A percentile compares a stretch with the other conserved stretches of the same genome.
Evolutionary conservation across 2,888 invertebrate species (phyloP).

Genomic region (Tolmerus cingulatus): DNA sequence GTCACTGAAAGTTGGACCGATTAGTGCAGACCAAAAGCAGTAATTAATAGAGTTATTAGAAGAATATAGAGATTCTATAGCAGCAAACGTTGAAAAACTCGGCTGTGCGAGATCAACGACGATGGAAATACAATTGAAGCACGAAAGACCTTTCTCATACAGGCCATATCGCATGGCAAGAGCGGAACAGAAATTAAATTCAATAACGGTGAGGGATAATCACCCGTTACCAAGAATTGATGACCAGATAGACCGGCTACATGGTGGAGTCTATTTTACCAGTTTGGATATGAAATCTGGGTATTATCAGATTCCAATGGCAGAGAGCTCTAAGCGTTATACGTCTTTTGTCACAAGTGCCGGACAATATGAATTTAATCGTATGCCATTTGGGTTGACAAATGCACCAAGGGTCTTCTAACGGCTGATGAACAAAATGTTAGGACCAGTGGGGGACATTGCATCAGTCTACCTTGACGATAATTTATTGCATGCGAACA

Average conservation of each 20-base stretch:
- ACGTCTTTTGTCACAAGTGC: not conserved
- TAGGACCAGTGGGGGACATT: not conserved
- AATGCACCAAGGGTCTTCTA: not conserved
- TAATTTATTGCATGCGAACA: not conserved
- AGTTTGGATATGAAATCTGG: not conserved
- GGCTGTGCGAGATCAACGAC: constrained; percentile 6
- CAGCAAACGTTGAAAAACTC: constrained; percentile 5
- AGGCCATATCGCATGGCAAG: not conserved
- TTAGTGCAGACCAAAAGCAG: not conserved
- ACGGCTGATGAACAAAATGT: not conserved
- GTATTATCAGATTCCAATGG: not conserved
- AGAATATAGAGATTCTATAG: constrained; percentile 2
- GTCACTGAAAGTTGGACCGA: not conserved
- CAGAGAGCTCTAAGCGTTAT: not conserved
- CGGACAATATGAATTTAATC: constrained; percentile 1
- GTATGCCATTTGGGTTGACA: not conserved
- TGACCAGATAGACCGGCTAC: not conserved
- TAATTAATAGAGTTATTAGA: not conserved
- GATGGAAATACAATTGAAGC: constrained; percentile 51
- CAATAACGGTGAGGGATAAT: not conserved
- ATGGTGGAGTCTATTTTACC: not conserved
- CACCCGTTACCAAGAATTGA: constrained; percentile 5
- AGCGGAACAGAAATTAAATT: not conserved
- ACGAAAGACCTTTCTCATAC: not conserved
- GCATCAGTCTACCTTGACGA: not conserved